Base-by-base conservation (phyloP, 2,888 invertebrate species). In the Noctua janthina region DNA sequence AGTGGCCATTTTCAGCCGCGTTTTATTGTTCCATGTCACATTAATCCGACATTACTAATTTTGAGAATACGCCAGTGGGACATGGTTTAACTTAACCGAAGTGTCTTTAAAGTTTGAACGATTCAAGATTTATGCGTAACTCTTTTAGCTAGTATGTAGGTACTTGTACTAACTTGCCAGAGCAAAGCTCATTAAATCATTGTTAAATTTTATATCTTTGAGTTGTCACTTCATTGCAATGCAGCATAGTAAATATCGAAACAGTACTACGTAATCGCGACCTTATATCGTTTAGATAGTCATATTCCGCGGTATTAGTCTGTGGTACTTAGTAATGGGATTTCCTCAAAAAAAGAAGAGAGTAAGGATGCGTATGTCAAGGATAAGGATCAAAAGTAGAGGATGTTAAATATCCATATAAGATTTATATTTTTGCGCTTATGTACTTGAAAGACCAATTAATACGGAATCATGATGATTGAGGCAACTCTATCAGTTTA, bases 11-110 rank as follows among this genome's bases (percentile, higher is more conserved):
- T 90, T 88, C 85, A 85, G 85, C 76, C 79, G 54, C 76, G 79
- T 89, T 89, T 89, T 86, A 90, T 87, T 86, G 87, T 82, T 79
- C 64, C 71, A 68, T 81, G 77, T 84, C 78, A 83, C 89, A 89
- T 90, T 87, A 85, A 81, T 79, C 72, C 71, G 70, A 82, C 89
- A 81, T 83, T 81, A 89, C 81, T 74, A 87, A 82, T 89, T 84
- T 85, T 73, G 64, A 83, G 76, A 87, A 90, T 70, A 78, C 69
- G 67, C 82, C 80, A 69, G 62, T 81, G 74, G 59, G n/a, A 81
- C 74, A 78, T 68, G 51, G 43, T 64, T 67, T 59, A 49, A 64
- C 46, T 51, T 23, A 64, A 75, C 15, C 13, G 51, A 51, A 64
- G 13, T 67, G 54, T 56, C 74, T 78, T 74, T 78, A 49, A 67